Conservation (phyloP, 2,113 vertebrate genomes). For the Pleuronectes platessa region DNA sequence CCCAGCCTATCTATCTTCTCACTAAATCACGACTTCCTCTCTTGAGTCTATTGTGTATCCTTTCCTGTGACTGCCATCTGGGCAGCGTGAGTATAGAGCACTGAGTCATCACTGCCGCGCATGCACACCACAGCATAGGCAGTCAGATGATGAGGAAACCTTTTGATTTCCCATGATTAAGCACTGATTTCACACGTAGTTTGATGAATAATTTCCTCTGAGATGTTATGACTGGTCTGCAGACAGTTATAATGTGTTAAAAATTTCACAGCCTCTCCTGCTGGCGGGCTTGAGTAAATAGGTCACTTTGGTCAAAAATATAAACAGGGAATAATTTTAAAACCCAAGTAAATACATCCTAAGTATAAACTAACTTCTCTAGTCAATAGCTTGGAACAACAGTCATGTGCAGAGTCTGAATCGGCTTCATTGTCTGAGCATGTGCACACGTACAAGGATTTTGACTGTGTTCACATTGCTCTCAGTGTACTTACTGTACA, state of each 20-base stretch:
- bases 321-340: background rate
- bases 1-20: constrained; percentile 17
- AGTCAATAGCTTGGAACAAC: no score
- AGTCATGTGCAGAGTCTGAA: no score
- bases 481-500: background rate
- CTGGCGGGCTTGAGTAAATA: background rate
- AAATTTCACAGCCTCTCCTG: background rate
- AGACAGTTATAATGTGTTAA: background rate
- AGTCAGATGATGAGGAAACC: constrained; percentile 14
- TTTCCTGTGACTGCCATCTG: constrained; percentile 71
- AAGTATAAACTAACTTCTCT: background rate
- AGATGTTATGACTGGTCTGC: background rate
- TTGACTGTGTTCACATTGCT: background rate
- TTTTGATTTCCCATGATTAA: constrained; percentile 17
- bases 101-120: constrained; percentile 48
- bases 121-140: constrained; percentile 16
- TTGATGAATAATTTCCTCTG: background rate
- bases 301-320: background rate
- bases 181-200: constrained; percentile 1
- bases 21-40: constrained; percentile 45
- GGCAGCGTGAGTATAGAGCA: constrained; percentile 27
- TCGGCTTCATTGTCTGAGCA: no score
- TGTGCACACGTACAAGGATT: no score
- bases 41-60: constrained; percentile 49
- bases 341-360: no score